These are phyloP conservation scores for Rafetus swinhoei DNA, from an alignment of 2,113 vertebrate species.

Conservation along the genomic window DNA sequence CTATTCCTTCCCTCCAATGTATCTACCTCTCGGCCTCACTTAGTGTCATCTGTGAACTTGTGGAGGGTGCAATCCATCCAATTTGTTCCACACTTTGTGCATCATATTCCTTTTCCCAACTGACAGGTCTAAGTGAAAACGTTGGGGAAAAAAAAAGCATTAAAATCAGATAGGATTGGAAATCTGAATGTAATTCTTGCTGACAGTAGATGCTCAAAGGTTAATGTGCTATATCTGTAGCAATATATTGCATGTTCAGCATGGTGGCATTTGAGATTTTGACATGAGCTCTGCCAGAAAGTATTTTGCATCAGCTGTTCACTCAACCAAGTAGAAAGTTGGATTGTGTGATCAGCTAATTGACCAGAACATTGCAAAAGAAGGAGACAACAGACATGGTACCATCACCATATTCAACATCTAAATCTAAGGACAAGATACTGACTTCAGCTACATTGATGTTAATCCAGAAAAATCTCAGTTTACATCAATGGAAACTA, in stretches of 20 bases:
- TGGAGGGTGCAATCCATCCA: no score
- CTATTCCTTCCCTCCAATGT: no score
- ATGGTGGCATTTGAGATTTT: background rate
- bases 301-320: background rate
- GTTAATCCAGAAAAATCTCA: background rate
- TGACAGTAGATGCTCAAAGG: accelerated
- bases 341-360: accelerated
- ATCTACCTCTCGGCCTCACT: no score
- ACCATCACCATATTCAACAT: background rate
- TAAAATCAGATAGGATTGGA: accelerated
- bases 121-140: accelerated
- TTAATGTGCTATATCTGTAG: accelerated
- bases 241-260: background rate
- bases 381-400: background rate
- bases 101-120: accelerated
- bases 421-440: background rate
- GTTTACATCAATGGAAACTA: accelerated
- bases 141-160: background rate
- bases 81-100: accelerated
- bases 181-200: background rate
- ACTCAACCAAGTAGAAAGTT: accelerated
- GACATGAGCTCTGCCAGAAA: background rate
- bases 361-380: background rate
- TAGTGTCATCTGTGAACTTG: no score
- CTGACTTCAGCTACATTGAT: accelerated